Conservation (phyloP, 2,888 invertebrate species). For the Tetanocera ferruginea region DNA sequence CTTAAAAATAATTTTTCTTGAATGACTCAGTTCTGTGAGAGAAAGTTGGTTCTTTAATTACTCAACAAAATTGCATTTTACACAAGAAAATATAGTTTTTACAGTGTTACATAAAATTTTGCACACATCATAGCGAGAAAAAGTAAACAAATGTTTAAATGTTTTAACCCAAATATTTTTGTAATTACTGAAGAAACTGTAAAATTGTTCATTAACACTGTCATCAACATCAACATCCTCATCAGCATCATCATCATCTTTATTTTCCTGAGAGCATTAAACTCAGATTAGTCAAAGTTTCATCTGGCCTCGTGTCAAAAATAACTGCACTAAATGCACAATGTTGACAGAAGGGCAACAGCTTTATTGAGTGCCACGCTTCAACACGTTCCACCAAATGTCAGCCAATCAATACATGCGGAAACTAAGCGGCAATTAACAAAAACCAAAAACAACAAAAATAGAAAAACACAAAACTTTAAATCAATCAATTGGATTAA, state of each 20-base stretch:
- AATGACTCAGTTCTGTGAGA: no score
- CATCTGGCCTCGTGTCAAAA: neutral
- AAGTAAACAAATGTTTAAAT: conserved; percentile 14
- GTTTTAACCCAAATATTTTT: conserved; percentile 18
- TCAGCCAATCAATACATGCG: neutral
- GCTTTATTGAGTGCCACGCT: neutral
- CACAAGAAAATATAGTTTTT: no score
- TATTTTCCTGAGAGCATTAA: neutral
- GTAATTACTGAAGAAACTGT: neutral
- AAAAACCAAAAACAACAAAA: neutral
- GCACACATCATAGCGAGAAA: neutral
- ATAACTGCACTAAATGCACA: neutral
- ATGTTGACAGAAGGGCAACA: neutral
- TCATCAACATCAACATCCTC: neutral
- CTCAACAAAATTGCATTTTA: no score
- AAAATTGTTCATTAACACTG: neutral
- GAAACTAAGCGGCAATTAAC: conserved; percentile 1
- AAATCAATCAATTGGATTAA: conserved; percentile 18
- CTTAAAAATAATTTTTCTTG: no score
- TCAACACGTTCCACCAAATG: neutral
- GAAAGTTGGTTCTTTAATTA: no score
- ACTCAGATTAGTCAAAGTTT: neutral
- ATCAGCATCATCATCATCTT: neutral
- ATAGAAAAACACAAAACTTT: neutral
- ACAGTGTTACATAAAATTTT: no score